Evolutionary conservation across 2,797 vertebrate species (phyloP), one percentile per base, ranked within the genome.

Genomic region (Microctenopoma stevenorrisi): DNA sequence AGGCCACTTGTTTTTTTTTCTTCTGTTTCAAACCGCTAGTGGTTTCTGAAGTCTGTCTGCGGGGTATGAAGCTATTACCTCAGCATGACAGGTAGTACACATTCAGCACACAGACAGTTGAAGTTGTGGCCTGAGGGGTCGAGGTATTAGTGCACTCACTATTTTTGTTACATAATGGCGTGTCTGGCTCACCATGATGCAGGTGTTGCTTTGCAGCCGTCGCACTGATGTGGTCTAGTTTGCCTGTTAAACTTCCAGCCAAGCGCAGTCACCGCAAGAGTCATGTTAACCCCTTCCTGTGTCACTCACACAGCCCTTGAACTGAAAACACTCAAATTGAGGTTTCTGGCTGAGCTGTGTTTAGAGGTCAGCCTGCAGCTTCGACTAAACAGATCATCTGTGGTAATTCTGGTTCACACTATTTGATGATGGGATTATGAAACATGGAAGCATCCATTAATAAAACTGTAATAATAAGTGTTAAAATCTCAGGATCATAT

Each of bases 141-240:
- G n/a, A 43, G 48, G 52, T 51, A 60, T 63, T 65, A 48, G 42
- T 35, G 46, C n/a, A 1, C 55, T 50, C 13, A 30, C 51, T 64
- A 42, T 72, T 69, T 68, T 37, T 74, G 70, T 72, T 73, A 53
- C 54, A 67, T 78, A 68, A 88, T 42, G 4, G 22, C 37, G 55
- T 22, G 56, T 68, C 57, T 74, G 59, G 63, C 37, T 30, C 61
- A 61, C 51, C 3, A 4, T 47, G 68, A 53, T 72, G 74, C 75
- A 74, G 63, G 76, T 78, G 72, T 64, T 78, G 61, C 54, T 49
- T 47, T 56, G 68, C 68, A 83, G 54, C 7, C 3, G 46, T 71
- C 6, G 33, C 71, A 69, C 72, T 84, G 77, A 87, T 84, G 85
- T 81, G 81, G 87, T 85, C 68, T 68, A 46, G 49, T 68, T 64